Percentiles rank a stretch among this genome's conserved stretches.
Conservation (phyloP, 1,140 invertebrate species). For the Helicoverpa zea region DNA sequence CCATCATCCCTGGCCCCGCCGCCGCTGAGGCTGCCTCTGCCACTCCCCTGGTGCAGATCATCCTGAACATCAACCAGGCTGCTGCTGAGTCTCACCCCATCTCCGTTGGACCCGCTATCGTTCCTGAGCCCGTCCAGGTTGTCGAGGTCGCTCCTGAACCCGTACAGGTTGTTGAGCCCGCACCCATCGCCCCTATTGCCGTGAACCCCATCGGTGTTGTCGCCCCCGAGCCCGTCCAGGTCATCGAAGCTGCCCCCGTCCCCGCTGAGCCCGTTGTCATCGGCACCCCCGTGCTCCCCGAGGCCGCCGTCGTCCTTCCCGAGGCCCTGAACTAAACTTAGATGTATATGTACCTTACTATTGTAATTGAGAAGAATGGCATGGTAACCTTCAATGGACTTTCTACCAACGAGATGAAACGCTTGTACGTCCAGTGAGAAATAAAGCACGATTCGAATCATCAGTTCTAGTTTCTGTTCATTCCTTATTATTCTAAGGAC, state of each 20-base stretch:
- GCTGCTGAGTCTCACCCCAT: conserved; percentile 18
- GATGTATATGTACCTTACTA: too few species aligned
- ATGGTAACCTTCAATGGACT: too few species aligned
- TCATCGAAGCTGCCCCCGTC: conserved; percentile 42
- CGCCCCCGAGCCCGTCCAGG: conserved; percentile 11
- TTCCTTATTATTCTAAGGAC: not conserved
- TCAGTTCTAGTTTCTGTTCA: not conserved
- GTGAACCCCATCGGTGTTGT: conserved; percentile 37
- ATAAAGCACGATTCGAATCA: not conserved
- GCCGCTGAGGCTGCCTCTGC: not conserved
- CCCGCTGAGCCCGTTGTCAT: conserved; percentile 37
- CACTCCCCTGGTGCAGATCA: conserved; percentile 38
- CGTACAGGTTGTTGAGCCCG: conserved; percentile 42
- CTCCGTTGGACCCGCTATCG: not conserved
- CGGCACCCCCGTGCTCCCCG: conserved; percentile 59
- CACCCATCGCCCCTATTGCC: conserved; percentile 39
- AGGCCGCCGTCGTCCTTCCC: conserved; percentile 52
- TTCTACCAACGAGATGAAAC: not conserved
- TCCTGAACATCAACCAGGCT: conserved; percentile 42
- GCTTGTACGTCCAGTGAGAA: not conserved
- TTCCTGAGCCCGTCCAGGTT: conserved; percentile 15
- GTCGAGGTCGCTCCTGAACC: too few species aligned
- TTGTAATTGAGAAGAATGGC: too few species aligned
- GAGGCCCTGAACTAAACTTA: conserved; percentile 51
- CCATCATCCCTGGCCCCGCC: not conserved